A percentile compares a stretch with the other conserved stretches of the same genome.
Conservation (phyloP, 1,140 invertebrate genomes). For the Caenorhabditis inopinata region DNA sequence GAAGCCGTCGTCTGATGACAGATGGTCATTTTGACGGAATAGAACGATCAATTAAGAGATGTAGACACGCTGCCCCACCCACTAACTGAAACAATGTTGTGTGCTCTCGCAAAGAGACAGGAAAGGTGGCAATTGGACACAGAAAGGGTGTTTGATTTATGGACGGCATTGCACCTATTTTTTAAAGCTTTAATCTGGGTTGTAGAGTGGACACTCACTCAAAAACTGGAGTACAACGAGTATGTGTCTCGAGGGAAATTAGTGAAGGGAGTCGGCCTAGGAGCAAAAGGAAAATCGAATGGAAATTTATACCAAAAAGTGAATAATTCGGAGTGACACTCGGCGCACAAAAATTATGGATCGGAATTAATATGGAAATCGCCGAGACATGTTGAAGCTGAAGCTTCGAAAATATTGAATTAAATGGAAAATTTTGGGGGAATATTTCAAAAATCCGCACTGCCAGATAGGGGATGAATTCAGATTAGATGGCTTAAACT, state of each 20-base stretch:
- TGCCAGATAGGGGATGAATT: too few species aligned
- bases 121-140: neutral
- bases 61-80: neutral
- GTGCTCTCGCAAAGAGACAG: neutral
- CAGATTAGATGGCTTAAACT: too few species aligned
- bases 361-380: conserved; percentile 31
- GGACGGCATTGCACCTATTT: neutral
- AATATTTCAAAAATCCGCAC: too few species aligned
- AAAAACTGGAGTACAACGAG: conserved; percentile 21
- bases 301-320: conserved; percentile 30
- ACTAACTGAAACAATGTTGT: conserved; percentile 27
- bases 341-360: neutral
- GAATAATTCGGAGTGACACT: conserved; percentile 10
- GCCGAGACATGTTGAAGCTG: neutral
- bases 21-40: neutral
- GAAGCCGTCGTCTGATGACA: conserved; percentile 29
- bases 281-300: conserved; percentile 14
- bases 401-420: neutral
- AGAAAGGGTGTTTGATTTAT: neutral
- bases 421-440: neutral
- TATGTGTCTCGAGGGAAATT: conserved; percentile 22
- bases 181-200: neutral
- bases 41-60: neutral
- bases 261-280: neutral
- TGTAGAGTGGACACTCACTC: neutral